A percentile compares a stretch with the other conserved stretches of the same genome.
phyloP scores from a whole-genome alignment of 2,113 vertebrate genomes.

The Oncorhynchus gorbuscha region DNA sequence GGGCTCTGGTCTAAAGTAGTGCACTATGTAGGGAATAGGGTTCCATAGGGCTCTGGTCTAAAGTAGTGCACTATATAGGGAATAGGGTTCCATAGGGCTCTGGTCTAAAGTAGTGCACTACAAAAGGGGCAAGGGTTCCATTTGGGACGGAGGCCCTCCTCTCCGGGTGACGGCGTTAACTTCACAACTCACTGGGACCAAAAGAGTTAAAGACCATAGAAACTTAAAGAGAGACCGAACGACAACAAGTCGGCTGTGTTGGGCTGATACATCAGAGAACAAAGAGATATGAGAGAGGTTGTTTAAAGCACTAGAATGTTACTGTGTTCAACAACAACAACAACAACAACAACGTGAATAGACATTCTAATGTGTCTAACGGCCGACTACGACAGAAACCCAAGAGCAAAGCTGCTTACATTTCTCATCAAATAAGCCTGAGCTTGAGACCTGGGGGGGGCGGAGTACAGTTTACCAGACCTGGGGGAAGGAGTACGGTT shows the following conservation, averaged over 20 bases:
- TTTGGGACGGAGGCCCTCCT: neutral
- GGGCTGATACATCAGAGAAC: neutral
- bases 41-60: too few relatives aligned
- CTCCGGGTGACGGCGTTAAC: constrained; percentile 17
- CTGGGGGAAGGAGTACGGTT: too few relatives aligned
- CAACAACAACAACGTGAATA: neutral
- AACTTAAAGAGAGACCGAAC: too few relatives aligned
- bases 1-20: too few relatives aligned
- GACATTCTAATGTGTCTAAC: neutral
- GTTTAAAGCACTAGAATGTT: neutral
- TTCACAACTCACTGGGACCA: neutral
- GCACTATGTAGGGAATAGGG: too few relatives aligned
- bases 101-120: too few relatives aligned
- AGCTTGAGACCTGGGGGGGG: neutral
- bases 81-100: too few relatives aligned
- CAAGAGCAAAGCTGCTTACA: constrained; percentile 11
- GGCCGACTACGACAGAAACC: neutral
- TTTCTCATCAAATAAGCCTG: neutral
- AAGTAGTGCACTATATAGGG: too few relatives aligned
- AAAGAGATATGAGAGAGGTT: neutral
- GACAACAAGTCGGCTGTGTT: constrained; percentile 8
- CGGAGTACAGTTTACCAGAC: too few relatives aligned
- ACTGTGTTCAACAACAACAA: neutral
- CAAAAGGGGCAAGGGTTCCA: too few relatives aligned
- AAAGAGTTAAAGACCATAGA: neutral